These are phyloP conservation scores for Cheilosia grossa DNA, from an alignment of 2,888 invertebrate species.

Conservation along the genomic window DNA sequence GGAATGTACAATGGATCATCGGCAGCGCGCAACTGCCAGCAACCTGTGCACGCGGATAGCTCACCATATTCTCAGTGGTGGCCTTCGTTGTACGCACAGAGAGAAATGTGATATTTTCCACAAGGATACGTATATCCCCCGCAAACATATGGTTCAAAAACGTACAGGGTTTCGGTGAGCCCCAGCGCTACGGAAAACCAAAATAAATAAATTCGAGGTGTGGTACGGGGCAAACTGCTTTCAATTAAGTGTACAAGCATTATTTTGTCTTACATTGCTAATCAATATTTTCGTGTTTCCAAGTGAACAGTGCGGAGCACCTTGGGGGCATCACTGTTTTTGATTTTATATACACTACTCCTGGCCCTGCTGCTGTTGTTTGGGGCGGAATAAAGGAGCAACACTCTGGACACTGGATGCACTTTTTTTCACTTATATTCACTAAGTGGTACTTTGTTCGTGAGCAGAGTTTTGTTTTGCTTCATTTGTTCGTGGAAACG, in stretches of 20 bases:
- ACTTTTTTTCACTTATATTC: slow-evolving; percentile 32
- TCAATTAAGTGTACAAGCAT: neutral
- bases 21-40: slow-evolving; percentile 21
- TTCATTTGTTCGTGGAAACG: slow-evolving; percentile 5
- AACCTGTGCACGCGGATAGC: slow-evolving; percentile 29
- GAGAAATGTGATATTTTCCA: neutral
- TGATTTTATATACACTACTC: slow-evolving; percentile 21
- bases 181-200: neutral
- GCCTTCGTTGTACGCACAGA: too few species aligned
- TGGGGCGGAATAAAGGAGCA: slow-evolving; percentile 23
- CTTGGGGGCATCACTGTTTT: slow-evolving; percentile 56
- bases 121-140: neutral
- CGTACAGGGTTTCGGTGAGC: too few species aligned
- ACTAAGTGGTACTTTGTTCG: slow-evolving; percentile 6
- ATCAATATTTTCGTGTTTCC: slow-evolving; percentile 66
- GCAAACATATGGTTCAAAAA: slow-evolving; percentile 32
- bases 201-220: slow-evolving; percentile 1
- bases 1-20: neutral
- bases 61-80: neutral
- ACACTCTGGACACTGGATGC: slow-evolving; percentile 30
- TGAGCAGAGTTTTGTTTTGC: slow-evolving; percentile 19
- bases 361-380: neutral
- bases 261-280: slow-evolving; percentile 57
- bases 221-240: neutral
- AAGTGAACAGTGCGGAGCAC: slow-evolving; percentile 60